Evolutionary conservation across 2,113 vertebrate genomes (phyloP).

Genomic region (Lycaon pictus): DNA sequence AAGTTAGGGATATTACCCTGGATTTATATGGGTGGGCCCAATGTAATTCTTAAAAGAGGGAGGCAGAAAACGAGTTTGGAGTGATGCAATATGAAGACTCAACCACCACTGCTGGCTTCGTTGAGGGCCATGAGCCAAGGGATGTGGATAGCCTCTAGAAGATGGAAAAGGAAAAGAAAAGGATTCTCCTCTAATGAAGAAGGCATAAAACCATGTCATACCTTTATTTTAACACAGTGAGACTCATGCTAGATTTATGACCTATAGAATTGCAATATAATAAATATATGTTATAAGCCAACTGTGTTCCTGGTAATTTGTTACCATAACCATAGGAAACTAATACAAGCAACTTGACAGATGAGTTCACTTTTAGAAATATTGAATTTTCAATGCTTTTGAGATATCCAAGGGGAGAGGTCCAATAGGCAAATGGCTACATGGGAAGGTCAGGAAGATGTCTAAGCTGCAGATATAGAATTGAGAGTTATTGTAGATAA

Average conservation of each 20-base stretch:
- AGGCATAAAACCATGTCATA: not conserved
- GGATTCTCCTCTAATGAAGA: not conserved
- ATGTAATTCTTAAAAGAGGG: not conserved
- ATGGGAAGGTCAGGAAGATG: not conserved
- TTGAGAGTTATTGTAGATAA: not conserved
- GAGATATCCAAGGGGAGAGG: not conserved
- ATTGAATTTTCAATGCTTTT: not conserved
- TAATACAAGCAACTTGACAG: not conserved
- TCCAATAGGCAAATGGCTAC: not conserved
- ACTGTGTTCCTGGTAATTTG: not conserved
- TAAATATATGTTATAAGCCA: constrained; percentile 8
- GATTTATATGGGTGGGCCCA: not conserved
- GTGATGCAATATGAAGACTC: not conserved
- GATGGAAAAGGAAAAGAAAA: not conserved
- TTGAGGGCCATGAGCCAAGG: not conserved
- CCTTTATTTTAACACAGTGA: not conserved
- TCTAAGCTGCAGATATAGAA: not conserved
- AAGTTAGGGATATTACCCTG: not conserved
- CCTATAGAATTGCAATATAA: not conserved
- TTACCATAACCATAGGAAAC: not conserved
- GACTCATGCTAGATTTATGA: not conserved
- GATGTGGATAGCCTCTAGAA: not conserved
- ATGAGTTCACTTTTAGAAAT: constrained; percentile 8
- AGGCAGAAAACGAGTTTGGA: not conserved
- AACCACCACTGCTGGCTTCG: not conserved